Conservation (phyloP, 2,113 vertebrate species). For the Willisornis vidua region DNA sequence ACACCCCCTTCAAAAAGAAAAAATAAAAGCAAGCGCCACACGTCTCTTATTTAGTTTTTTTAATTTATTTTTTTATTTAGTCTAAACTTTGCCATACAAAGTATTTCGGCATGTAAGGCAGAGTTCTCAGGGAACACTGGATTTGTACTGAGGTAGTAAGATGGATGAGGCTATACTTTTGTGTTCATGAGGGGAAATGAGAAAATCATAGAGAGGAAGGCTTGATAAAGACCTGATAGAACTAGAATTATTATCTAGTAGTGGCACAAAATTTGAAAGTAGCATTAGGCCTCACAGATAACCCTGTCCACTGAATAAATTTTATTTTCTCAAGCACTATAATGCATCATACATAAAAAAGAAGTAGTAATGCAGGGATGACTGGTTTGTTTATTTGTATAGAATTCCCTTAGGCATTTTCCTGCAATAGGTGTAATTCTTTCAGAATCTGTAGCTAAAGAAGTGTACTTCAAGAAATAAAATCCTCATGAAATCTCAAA, state of each 20-base stretch:
- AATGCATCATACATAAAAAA: neutral
- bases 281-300: neutral
- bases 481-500: neutral
- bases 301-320: neutral
- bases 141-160: neutral
- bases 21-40: no score
- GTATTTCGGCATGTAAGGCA: neutral
- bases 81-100: neutral
- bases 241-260: neutral
- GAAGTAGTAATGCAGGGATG: neutral
- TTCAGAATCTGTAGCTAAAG: neutral
- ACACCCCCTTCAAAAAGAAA: neutral
- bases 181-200: neutral
- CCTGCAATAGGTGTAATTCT: neutral
- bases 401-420: neutral
- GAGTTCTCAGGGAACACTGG: neutral
- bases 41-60: no score
- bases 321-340: neutral
- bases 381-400: neutral
- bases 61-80: neutral
- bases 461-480: neutral
- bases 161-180: neutral
- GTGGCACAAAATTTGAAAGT: neutral
- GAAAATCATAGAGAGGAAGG: neutral
- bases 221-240: neutral